phyloP scores from a whole-genome alignment of 2,797 vertebrate species.

The Coccyzus lansbergi region DNA sequence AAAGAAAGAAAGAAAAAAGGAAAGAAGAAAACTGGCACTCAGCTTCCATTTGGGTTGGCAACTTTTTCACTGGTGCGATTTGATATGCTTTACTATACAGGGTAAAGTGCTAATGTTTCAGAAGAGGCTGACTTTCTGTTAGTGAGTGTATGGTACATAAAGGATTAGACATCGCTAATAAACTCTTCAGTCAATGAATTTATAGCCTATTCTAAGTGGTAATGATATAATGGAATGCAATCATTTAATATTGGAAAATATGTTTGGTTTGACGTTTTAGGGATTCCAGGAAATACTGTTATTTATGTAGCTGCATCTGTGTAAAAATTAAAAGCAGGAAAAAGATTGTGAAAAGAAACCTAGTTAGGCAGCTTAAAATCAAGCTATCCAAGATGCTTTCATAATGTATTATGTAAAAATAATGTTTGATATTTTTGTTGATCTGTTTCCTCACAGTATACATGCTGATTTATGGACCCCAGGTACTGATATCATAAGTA shows the following conservation, averaged over 20 bases:
- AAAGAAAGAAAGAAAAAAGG: neutral
- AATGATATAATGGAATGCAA: slow-evolving; percentile 72
- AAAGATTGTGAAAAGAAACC: neutral
- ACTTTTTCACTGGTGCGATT: slow-evolving; percentile 71
- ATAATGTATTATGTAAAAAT: neutral
- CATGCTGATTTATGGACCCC: neutral
- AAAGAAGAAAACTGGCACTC: slow-evolving; percentile 45
- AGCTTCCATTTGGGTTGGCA: slow-evolving; percentile 74
- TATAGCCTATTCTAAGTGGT: slow-evolving; percentile 66
- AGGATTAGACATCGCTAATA: slow-evolving; percentile 65
- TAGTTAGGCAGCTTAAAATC: neutral
- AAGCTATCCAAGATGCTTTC: neutral
- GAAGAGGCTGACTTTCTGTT: slow-evolving; percentile 73
- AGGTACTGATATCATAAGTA: neutral
- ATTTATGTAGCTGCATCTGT: slow-evolving; percentile 56
- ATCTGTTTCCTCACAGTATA: neutral
- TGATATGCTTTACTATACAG: slow-evolving; percentile 73
- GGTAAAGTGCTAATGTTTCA: slow-evolving; percentile 76
- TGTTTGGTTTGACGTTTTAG: slow-evolving; percentile 54
- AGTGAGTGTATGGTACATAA: slow-evolving; percentile 66
- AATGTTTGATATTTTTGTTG: neutral
- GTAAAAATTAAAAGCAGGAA: slow-evolving; percentile 56
- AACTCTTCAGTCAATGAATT: slow-evolving; percentile 62
- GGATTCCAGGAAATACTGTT: slow-evolving; percentile 63
- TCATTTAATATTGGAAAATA: slow-evolving; percentile 71